A percentile compares a stretch with the other conserved stretches of the same genome.
These are phyloP conservation scores for Spheniscus mendiculus DNA, from an alignment of 2,113 vertebrate genomes.

Conservation along the genomic window DNA sequence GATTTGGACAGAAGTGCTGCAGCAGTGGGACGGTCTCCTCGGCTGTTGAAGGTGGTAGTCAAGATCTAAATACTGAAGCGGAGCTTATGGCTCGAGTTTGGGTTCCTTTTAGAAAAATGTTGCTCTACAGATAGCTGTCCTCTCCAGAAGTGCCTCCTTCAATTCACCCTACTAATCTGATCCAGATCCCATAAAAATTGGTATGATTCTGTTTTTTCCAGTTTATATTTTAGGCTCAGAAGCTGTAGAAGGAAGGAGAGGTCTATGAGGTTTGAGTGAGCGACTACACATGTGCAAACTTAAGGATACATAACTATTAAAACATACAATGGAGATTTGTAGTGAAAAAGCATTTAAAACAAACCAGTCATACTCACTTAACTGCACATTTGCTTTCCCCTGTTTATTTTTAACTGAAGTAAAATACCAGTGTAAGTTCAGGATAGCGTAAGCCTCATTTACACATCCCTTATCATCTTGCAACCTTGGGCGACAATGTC, in stretches of 20 bases:
- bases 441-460: neutral
- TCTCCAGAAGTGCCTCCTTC: neutral
- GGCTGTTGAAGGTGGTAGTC: neutral
- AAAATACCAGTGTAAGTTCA: neutral
- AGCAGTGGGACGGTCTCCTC: neutral
- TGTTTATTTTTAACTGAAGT: neutral
- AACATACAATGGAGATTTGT: neutral
- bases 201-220: neutral
- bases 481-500: fast-evolving
- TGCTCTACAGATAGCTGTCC: neutral
- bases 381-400: neutral
- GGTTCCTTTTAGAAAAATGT: neutral
- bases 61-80: neutral
- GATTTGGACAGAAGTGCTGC: neutral
- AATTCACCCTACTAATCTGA: neutral
- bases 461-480: neutral
- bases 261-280: neutral
- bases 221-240: neutral
- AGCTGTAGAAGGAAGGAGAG: neutral
- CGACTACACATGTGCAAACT: neutral
- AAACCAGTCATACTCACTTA: neutral
- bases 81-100: neutral
- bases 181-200: neutral
- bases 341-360: neutral
- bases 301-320: neutral